Evolutionary conservation across 1,140 invertebrate species (phyloP), one percentile per base, ranked within the genome.

Genomic region (Babylonia areolata): DNA sequence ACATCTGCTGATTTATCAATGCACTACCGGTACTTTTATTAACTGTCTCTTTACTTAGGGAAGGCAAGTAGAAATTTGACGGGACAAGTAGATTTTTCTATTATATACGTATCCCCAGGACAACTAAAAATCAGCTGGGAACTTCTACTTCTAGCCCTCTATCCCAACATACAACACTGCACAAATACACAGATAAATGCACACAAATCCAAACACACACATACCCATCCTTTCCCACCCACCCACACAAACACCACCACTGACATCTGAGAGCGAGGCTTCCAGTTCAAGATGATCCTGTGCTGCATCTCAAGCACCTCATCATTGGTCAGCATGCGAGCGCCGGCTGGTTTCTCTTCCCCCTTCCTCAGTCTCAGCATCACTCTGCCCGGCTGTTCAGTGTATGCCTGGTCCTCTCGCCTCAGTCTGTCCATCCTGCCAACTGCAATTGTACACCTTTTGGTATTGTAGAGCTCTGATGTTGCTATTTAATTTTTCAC

Each of bases 281-380:
- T 40, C 85, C 81, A 84, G 23, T 37, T 84, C 51, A 54, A 35
- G 28, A 86, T 83, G 28, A 54, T 79, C 35, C 79, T 83, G 58
- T 78, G 51, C 35, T 86, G 81, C 40, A 77, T 42, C n/a, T n/a
- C 15, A 9, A 86, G 71, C 2, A 86, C 85, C 31, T 86, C 85
- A 6, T 35, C 46, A 54, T 78, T 51, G n/a, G 81, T 84, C 80
- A 86, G n/a, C 15, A 81, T 15, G 23, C 31, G 39, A 0, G 81
- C 80, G 0, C 40, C 35, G 9, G 81, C 81, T 58, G 85, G 85
- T 33, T 82, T 58, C 5, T 84, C 81, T 40, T 86, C 64, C 2
- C 80, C 46, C 46, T 78, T 82, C 33, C 73, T 54, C 39, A 86
- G 17, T 23, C 85, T 31, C 51, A 85, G 11, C 85, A 85, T 85